These are phyloP conservation scores for Dryococelus australis DNA, from an alignment of 2,888 invertebrate species.

Conservation along the genomic window DNA sequence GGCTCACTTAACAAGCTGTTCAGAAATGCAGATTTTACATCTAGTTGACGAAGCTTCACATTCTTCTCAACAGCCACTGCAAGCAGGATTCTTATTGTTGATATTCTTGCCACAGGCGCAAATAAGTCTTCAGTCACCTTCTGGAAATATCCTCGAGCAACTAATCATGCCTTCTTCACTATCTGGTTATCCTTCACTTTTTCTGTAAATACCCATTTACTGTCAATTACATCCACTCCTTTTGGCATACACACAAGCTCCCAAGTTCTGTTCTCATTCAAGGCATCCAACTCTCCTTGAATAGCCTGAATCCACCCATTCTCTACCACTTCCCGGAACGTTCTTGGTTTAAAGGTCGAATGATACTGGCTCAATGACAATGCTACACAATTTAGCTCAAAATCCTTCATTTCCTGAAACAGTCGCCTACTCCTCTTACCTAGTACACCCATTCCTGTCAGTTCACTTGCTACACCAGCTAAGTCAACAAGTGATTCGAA, in stretches of 20 bases:
- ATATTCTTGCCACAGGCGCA: background rate
- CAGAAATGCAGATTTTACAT: background rate
- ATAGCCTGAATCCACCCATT: too few relatives aligned
- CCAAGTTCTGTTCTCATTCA: background rate
- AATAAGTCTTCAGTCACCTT: background rate
- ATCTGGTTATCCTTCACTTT: background rate
- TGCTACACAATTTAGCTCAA: too few relatives aligned
- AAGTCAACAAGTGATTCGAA: background rate
- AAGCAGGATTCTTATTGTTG: background rate
- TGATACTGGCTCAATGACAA: background rate
- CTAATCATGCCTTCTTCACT: background rate
- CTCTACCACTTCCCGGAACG: too few relatives aligned
- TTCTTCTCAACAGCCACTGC: background rate
- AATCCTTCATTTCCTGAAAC: too few relatives aligned
- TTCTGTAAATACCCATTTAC: background rate
- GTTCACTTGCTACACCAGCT: too few relatives aligned
- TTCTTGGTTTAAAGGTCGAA: too few relatives aligned
- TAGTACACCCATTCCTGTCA: too few relatives aligned
- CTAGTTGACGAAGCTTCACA: background rate
- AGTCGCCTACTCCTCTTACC: too few relatives aligned
- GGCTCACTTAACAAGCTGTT: background rate
- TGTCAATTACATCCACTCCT: background rate
- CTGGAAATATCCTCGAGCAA: background rate
- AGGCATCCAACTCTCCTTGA: background rate
- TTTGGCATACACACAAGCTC: background rate